phyloP scores from a whole-genome alignment of 2,797 vertebrate species.

The Momotus momota region DNA sequence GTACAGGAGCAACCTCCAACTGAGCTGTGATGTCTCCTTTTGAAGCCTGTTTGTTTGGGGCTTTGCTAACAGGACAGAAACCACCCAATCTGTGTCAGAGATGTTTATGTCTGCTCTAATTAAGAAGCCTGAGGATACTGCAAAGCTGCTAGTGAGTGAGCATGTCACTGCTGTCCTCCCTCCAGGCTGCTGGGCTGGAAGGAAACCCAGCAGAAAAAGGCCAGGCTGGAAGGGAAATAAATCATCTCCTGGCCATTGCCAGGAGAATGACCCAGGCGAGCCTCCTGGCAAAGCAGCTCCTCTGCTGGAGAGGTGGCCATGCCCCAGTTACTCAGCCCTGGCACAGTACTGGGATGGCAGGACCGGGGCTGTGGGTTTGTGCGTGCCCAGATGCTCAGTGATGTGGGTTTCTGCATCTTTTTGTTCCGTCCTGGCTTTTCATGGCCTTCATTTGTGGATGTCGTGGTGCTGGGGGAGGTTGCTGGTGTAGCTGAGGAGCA shows the following conservation, averaged over 20 bases:
- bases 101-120: background rate
- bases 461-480: fast-evolving
- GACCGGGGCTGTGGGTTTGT: background rate
- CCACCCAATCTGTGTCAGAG: background rate
- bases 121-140: background rate
- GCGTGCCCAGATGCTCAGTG: fast-evolving
- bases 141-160: background rate
- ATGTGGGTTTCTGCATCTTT: background rate
- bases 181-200: background rate
- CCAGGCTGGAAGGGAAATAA: background rate
- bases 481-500: background rate
- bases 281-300: background rate
- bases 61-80: background rate
- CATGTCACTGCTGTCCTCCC: background rate
- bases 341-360: fast-evolving
- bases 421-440: background rate
- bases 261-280: background rate
- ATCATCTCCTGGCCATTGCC: background rate
- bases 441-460: background rate
- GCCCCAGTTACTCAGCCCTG: background rate
- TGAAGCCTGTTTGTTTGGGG: background rate
- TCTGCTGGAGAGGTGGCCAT: fast-evolving
- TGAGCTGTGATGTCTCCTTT: background rate
- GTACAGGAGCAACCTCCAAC: background rate
- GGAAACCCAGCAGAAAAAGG: background rate